Evolutionary conservation across 2,888 invertebrate species (phyloP).

Genomic region (Calameuta pallipes): DNA sequence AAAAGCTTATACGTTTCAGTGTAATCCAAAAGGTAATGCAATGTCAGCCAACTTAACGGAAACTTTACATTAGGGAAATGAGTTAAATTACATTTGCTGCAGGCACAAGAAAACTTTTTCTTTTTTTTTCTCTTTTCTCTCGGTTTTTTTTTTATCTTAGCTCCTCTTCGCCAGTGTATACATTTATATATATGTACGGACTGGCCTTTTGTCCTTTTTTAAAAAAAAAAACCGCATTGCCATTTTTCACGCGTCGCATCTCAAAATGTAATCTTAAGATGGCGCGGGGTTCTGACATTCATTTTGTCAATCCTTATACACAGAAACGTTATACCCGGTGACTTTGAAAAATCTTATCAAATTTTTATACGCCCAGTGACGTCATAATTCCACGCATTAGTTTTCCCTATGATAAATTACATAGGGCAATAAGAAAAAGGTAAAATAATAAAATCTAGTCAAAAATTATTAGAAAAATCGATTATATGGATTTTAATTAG

Average conservation of each 20-base stretch:
- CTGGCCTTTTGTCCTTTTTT: neutral
- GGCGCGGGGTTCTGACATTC: neutral
- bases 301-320: neutral
- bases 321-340: neutral
- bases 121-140: slow-evolving; percentile 15
- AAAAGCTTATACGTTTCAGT: neutral
- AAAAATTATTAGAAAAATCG: too few relatives aligned
- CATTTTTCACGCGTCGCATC: neutral
- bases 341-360: neutral
- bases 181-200: too few relatives aligned
- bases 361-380: too few relatives aligned
- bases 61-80: slow-evolving; percentile 42
- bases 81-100: slow-evolving; percentile 38
- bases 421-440: neutral
- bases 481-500: too few relatives aligned
- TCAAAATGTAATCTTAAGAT: neutral
- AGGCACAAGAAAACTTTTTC: slow-evolving; percentile 8
- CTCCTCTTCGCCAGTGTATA: too few relatives aligned
- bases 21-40: slow-evolving; percentile 9
- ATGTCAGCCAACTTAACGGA: slow-evolving; percentile 14
- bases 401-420: neutral
- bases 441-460: too few relatives aligned
- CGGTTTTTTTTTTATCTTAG: neutral
- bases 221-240: neutral
- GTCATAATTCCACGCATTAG: neutral